Evolutionary conservation across 2,113 vertebrate species (phyloP).

Genomic region (Narcine bancroftii): DNA sequence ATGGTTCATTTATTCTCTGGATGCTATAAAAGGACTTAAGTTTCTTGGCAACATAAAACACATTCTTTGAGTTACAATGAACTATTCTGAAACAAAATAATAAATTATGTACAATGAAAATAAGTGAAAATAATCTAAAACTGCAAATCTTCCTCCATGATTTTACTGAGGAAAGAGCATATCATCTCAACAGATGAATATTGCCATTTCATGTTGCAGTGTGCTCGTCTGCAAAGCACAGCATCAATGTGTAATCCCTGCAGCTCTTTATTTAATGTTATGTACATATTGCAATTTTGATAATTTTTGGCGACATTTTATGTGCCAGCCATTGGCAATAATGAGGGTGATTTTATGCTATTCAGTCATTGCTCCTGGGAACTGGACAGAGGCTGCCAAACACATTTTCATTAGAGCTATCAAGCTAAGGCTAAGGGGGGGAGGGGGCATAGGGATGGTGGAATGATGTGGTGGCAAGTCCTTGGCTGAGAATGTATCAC

Average conservation of each 20-base stretch:
- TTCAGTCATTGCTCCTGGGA: conserved; percentile 27
- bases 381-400: conserved; percentile 11
- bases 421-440: not conserved
- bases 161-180: not conserved
- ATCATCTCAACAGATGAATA: not conserved
- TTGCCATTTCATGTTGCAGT: not conserved
- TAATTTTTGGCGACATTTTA: conserved; percentile 21
- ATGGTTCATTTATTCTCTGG: not conserved
- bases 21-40: not conserved
- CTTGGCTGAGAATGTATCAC: conserved; percentile 6
- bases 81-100: not conserved
- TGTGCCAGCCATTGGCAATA: conserved; percentile 29
- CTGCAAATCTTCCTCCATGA: not conserved
- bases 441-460: not conserved
- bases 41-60: not conserved
- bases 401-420: conserved; percentile 17
- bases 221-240: not conserved
- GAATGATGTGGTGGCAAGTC: too few species aligned
- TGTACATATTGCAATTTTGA: conserved; percentile 28
- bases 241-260: not conserved
- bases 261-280: conserved; percentile 23
- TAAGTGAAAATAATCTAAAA: not conserved
- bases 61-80: not conserved
- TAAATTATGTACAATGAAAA: not conserved
- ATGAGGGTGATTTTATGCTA: conserved; percentile 28